Conservation (phyloP, 2,888 invertebrate genomes). For the Eubasilissa splendida region DNA sequence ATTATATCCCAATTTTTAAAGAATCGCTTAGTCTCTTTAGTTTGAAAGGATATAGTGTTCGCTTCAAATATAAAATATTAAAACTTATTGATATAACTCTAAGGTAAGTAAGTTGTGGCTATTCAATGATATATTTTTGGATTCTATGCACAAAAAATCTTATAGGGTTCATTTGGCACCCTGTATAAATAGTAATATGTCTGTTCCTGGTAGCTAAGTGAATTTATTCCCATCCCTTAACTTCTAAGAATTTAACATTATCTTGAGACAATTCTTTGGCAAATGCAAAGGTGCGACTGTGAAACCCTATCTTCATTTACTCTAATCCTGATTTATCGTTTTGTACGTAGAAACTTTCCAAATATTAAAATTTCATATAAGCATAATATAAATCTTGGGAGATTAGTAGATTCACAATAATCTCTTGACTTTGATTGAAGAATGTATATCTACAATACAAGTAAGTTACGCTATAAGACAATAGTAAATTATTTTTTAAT, state of each 20-base stretch:
- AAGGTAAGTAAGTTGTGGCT: slow-evolving; percentile 56
- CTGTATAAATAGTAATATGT: slow-evolving; percentile 6
- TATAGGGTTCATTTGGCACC: slow-evolving; percentile 38
- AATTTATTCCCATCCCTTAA: slow-evolving; percentile 3
- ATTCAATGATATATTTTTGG: slow-evolving; percentile 58
- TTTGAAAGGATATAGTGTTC: slow-evolving; percentile 54
- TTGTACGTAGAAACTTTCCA: too few relatives aligned
- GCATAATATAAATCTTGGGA: too few relatives aligned
- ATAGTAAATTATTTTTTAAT: neutral
- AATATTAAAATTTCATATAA: too few relatives aligned
- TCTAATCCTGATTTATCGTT: too few relatives aligned
- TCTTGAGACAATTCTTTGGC: neutral
- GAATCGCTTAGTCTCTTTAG: slow-evolving; percentile 56
- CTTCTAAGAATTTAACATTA: neutral
- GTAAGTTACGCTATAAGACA: slow-evolving; percentile 28
- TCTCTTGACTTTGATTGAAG: too few relatives aligned
- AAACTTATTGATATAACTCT: slow-evolving; percentile 55
- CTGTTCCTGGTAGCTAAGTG: neutral
- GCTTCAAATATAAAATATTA: slow-evolving; percentile 55
- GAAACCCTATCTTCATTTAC: neutral
- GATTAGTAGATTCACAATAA: too few relatives aligned
- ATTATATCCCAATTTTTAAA: slow-evolving; percentile 52
- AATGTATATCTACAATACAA: neutral
- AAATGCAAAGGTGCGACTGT: neutral
- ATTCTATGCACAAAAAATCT: slow-evolving; percentile 55